Base-by-base conservation (phyloP, 2,797 vertebrate genomes). In the Synanceia verrucosa region DNA sequence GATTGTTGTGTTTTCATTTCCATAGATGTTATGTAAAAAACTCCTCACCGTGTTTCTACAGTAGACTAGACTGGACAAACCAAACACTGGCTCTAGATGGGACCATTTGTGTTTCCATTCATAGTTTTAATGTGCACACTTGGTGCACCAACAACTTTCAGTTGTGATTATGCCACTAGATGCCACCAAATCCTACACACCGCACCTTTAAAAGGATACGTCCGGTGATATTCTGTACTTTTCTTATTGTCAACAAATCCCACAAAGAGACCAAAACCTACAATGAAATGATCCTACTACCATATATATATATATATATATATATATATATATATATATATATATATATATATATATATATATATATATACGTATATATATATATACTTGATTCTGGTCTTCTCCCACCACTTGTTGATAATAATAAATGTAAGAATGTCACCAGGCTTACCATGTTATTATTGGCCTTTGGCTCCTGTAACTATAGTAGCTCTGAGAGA, bases 381-480 rank as follows among this genome's bases (percentile, higher is more conserved):
- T n/a, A n/a, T n/a, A n/a, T n/a, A n/a, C n/a, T 61, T 13, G 11
- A 16, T 44, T 41, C 24, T 28, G 21, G 9, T 57, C 39, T 73
- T 80, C 55, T 72, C 47, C 8, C 23, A 10, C 18, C 18, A 37
- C 11, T 65, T 50, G 68, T 52, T 65, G 57, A 63, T 64, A 48
- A 18, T 39, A 55, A 34, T 11, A 65, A 41, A 72, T 61, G 51
- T 6, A 36, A 68, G 59, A 67, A 34, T 12, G 47, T 78, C 81
- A 73, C 65, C 72, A 19, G 46, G 12, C 21, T 57, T 36, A n/a
- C 37, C 70, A 24, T 73, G 77, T 55, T 84, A 56, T 73, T 60
- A 77, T 78, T 81, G 75, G 78, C 83, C 86, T 91, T 92, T 93
- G 84, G 90, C 87, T 92, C 85, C 88, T 85, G 74, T 76, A 84